Evolutionary conservation across 2,113 vertebrate genomes (phyloP), one percentile per base, ranked within the genome.

Genomic region (Eidolon helvum): DNA sequence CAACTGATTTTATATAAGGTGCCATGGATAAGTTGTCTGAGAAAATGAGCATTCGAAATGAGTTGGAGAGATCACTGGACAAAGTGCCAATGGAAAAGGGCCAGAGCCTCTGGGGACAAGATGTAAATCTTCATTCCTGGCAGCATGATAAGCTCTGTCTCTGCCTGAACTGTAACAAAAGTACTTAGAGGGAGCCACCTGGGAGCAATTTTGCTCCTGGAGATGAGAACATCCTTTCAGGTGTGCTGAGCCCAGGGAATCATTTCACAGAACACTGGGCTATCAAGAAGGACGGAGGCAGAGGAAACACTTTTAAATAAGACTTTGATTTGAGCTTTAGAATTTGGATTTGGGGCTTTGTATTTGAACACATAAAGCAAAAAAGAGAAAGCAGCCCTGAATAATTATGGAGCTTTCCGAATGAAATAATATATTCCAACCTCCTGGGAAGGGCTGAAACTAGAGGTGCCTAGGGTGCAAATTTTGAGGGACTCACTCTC

Each of bases 331-430:
- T 50, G 12, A 75, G 45, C 48, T 93, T 90, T 59, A 68, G 45
- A 86, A 93, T 96, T 77, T 55, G 55, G 89, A 77, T 48, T 82
- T 63, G 35, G 19, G 11, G 71, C 83, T 95, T 87, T 96, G 35
- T 69, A 83, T 55, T 57, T 55, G 53, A 15, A 87, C n/a, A 92
- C 16, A 43, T 35, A 74, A 95, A 71, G 14, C 10, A 96, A 43
- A 92, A 91, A 57, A 50, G 10, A 40, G 2, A 53, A 75, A 79
- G 33, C 22, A 59, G 28, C 6, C 40, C 33, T 95, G 59, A 63
- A 75, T 40, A 84, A 63, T 71, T 71, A 33, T 43, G 26, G 45
- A 59, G 5, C 4, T 91, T 93, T 95, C 66, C 57, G 59, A 72
- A 45, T 87, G 40, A 5, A 92, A 61, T 40, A 15, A 21, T 24